These are phyloP conservation scores for Metopia argyrocephala DNA, from an alignment of 2,888 invertebrate species.

Conservation along the genomic window DNA sequence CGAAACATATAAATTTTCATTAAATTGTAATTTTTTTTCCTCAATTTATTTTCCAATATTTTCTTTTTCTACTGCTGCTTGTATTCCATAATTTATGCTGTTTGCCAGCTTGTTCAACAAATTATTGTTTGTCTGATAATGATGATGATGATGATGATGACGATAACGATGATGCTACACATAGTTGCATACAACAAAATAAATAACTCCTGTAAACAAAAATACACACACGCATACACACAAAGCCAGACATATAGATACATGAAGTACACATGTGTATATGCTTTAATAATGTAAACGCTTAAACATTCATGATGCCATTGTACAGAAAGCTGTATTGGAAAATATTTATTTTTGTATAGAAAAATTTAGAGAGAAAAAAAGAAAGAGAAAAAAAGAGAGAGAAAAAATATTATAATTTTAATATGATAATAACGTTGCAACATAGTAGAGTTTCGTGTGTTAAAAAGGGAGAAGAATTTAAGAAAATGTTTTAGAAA, in stretches of 20 bases:
- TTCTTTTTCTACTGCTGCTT: neutral
- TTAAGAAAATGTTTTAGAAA: too few species aligned
- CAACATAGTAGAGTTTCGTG: too few species aligned
- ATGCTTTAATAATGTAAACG: neutral
- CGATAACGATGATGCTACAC: neutral
- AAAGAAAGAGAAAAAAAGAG: neutral
- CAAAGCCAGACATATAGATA: too few species aligned
- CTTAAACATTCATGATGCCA: neutral
- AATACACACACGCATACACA: too few species aligned
- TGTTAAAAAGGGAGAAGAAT: too few species aligned
- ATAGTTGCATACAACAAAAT: neutral
- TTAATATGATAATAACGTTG: too few species aligned
- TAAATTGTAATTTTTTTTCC: neutral
- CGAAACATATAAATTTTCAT: neutral
- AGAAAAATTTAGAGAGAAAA: neutral
- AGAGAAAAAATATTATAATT: neutral
- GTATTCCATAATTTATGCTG: slow-evolving; percentile 4
- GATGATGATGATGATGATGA: neutral
- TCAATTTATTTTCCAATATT: neutral
- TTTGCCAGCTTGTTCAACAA: slow-evolving; percentile 33
- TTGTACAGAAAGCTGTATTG: neutral
- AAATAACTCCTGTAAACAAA: neutral
- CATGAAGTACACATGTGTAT: neutral
- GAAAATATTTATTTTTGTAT: neutral
- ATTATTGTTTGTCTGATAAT: slow-evolving; percentile 29